phyloP scores from a whole-genome alignment of 2,888 invertebrate genomes.

The Cheilosia scutellata region DNA sequence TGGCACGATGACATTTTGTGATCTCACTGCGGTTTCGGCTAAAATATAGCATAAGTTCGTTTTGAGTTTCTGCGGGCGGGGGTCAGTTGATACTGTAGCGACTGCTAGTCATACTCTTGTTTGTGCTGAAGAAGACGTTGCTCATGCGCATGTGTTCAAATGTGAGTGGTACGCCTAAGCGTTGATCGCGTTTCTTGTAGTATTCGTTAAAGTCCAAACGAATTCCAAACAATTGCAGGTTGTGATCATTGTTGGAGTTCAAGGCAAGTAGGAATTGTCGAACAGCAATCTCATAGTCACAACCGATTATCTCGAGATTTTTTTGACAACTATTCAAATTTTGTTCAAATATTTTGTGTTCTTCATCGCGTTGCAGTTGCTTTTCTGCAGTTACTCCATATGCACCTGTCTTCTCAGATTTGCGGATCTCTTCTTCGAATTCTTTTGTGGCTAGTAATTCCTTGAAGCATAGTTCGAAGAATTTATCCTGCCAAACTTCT shows the following conservation, averaged over 20 bases:
- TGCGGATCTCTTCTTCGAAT: conserved; percentile 77
- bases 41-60: conserved; percentile 53
- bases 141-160: conserved; percentile 88
- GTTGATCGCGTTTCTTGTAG: conserved; percentile 93
- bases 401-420: conserved; percentile 79
- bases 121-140: conserved; percentile 83
- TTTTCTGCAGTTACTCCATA: conserved; percentile 82
- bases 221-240: conserved; percentile 94
- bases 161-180: conserved; percentile 89
- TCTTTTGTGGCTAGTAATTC: conserved; percentile 80
- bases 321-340: conserved; percentile 79
- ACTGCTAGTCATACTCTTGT: conserved; percentile 77
- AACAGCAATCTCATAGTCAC: conserved; percentile 89
- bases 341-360: conserved; percentile 82
- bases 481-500: conserved; percentile 83
- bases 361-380: conserved; percentile 82
- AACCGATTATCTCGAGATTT: conserved; percentile 80
- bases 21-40: conserved; percentile 57
- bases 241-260: conserved; percentile 93
- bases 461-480: conserved; percentile 82
- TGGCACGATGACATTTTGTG: conserved; percentile 64
- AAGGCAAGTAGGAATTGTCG: conserved; percentile 93
- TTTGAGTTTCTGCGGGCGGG: conserved; percentile 41
- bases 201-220: conserved; percentile 97
- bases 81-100: conserved; percentile 77